These are phyloP conservation scores for Opisthocomus hoazin DNA, from an alignment of 2,113 vertebrate genomes.

Conservation along the genomic window DNA sequence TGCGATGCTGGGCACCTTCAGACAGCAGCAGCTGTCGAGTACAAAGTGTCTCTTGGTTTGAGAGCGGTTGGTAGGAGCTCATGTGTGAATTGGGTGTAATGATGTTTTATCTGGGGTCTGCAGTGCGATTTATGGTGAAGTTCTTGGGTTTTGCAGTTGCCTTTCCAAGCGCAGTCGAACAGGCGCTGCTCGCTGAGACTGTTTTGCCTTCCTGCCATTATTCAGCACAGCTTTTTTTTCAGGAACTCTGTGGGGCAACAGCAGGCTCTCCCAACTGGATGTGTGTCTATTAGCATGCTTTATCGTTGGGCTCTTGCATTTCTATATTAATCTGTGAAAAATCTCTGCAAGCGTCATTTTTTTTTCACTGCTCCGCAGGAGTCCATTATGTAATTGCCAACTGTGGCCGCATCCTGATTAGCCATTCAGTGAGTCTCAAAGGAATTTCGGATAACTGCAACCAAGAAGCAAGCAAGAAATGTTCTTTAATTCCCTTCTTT, in stretches of 20 bases:
- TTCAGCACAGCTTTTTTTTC: neutral
- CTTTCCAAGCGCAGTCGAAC: fast-evolving
- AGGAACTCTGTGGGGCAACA: neutral
- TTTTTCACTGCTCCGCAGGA: neutral
- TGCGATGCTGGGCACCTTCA: neutral
- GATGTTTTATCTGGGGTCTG: neutral
- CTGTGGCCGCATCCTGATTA: neutral
- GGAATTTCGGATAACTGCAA: neutral
- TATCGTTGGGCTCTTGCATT: neutral
- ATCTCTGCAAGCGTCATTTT: neutral
- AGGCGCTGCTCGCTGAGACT: neutral
- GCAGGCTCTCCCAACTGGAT: neutral
- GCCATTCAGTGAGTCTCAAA: neutral
- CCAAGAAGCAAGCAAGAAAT: neutral
- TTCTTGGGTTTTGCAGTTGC: neutral
- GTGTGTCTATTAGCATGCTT: neutral
- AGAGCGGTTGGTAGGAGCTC: neutral
- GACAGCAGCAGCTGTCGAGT: neutral
- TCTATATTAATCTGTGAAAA: neutral
- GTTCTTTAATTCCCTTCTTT: neutral
- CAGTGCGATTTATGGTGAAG: neutral
- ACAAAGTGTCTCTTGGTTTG: neutral
- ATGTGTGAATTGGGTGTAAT: neutral
- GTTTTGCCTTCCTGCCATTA: neutral
- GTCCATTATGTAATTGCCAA: neutral